These are phyloP conservation scores for Lepas anatifera DNA, from an alignment of 2,888 invertebrate genomes.

Conservation along the genomic window DNA sequence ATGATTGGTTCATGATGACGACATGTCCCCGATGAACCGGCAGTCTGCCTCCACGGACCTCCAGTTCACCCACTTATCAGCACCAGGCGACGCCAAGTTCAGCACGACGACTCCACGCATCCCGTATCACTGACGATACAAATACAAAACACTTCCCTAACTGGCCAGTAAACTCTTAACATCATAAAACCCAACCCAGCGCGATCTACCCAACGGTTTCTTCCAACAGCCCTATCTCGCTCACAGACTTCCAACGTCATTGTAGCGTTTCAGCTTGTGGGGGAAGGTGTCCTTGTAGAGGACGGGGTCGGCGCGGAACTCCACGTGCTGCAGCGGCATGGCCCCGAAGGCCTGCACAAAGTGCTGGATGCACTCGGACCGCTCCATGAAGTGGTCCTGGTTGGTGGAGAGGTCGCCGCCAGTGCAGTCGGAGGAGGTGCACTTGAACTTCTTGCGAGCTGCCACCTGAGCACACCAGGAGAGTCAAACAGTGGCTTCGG, in stretches of 20 bases:
- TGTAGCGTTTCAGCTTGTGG: constrained; percentile 73
- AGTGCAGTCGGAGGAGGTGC: constrained; percentile 65
- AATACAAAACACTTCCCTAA: too few species aligned
- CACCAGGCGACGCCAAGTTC: too few species aligned
- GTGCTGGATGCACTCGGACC: constrained; percentile 76
- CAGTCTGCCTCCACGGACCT: too few species aligned
- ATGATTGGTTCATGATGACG: too few species aligned
- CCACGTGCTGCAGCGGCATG: constrained; percentile 80
- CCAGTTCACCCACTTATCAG: too few species aligned
- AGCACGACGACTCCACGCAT: too few species aligned
- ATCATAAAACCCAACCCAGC: neutral
- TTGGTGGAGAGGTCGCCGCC: constrained; percentile 86
- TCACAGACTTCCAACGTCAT: constrained; percentile 76
- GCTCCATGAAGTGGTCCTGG: constrained; percentile 79
- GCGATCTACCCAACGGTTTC: too few species aligned
- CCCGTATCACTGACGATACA: too few species aligned
- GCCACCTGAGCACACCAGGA: too few species aligned
- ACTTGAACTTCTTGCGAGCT: constrained; percentile 92
- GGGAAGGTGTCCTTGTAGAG: constrained; percentile 76
- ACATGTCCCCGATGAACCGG: too few species aligned
- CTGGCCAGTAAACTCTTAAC: neutral
- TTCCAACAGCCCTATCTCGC: too few species aligned
- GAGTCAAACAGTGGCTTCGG: too few species aligned
- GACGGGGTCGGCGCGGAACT: constrained; percentile 90
- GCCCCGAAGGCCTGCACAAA: constrained; percentile 62